Evolutionary conservation across 2,888 invertebrate genomes (phyloP).

Genomic region (Abscondita cerata): DNA sequence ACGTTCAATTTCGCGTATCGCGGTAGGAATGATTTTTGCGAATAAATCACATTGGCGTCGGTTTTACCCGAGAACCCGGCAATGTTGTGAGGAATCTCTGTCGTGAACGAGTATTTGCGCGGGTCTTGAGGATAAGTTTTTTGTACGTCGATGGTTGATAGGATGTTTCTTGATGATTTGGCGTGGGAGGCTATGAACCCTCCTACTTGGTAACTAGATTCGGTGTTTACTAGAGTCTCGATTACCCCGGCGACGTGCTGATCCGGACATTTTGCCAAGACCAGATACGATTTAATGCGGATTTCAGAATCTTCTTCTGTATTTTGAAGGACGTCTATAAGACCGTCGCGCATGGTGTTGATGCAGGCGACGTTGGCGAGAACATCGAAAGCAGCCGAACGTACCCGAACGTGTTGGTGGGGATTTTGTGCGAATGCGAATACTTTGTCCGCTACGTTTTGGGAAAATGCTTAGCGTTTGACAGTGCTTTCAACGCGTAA

Average conservation of each 20-base stretch:
- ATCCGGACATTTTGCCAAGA: constrained; percentile 78
- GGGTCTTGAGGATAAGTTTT: constrained; percentile 73
- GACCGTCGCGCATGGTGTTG: too few species aligned
- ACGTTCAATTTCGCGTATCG: constrained; percentile 75
- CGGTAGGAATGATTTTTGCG: constrained; percentile 82
- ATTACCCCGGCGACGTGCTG: constrained; percentile 72
- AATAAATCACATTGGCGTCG: constrained; percentile 80
- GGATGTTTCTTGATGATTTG: constrained; percentile 62
- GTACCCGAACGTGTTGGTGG: neutral
- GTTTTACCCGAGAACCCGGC: constrained; percentile 56
- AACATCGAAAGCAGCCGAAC: neutral
- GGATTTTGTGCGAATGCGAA: neutral
- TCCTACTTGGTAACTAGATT: constrained; percentile 87
- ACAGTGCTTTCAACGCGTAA: constrained; percentile 79
- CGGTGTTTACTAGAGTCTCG: constrained; percentile 73
- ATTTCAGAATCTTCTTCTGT: constrained; percentile 83
- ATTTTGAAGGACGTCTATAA: constrained; percentile 67
- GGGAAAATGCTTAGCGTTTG: constrained; percentile 72
- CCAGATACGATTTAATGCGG: constrained; percentile 85
- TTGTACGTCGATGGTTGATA: constrained; percentile 61
- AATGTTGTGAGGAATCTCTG: constrained; percentile 75
- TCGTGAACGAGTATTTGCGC: constrained; percentile 81
- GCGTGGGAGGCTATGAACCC: constrained; percentile 85
- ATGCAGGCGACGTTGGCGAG: too few species aligned
- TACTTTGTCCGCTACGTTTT: neutral